A percentile compares a stretch with the other conserved stretches of the same genome.
Conservation (phyloP, 1,140 invertebrate genomes). For the Tetraneura akinire region DNA sequence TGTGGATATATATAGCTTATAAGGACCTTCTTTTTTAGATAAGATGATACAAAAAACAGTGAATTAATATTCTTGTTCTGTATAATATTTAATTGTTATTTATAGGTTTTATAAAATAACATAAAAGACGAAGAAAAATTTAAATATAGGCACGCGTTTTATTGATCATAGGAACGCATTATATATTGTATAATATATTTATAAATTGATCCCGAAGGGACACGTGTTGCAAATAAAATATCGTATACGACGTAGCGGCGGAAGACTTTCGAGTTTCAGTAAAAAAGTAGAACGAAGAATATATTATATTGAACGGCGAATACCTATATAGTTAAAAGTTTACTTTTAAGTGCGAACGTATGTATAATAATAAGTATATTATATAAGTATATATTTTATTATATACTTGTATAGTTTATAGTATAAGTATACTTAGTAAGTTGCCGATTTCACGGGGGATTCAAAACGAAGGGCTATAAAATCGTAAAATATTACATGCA, state of each 20-base stretch:
- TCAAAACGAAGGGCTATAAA: no score
- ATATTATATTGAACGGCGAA: not conserved
- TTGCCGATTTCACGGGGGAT: not conserved
- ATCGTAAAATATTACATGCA: no score
- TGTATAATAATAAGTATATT: no score
- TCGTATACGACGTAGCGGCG: not conserved
- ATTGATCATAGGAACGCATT: not conserved
- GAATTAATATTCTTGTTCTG: no score
- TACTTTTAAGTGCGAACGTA: not conserved
- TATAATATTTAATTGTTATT: not conserved
- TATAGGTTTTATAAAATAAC: not conserved
- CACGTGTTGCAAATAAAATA: conserved; percentile 46
- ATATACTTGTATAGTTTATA: not conserved
- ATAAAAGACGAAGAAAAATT: not conserved
- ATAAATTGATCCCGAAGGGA: conserved; percentile 35
- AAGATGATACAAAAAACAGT: not conserved
- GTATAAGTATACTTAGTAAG: no score
- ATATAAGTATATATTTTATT: not conserved
- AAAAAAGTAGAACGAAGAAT: not conserved
- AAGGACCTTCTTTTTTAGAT: not conserved
- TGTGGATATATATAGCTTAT: no score
- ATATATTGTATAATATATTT: conserved; percentile 1
- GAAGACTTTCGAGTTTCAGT: conserved; percentile 10
- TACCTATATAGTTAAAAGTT: conserved; percentile 27
- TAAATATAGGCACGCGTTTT: not conserved